These are phyloP conservation scores for Aspidiotus rigidus DNA, from an alignment of 2,888 invertebrate genomes.

Conservation along the genomic window DNA sequence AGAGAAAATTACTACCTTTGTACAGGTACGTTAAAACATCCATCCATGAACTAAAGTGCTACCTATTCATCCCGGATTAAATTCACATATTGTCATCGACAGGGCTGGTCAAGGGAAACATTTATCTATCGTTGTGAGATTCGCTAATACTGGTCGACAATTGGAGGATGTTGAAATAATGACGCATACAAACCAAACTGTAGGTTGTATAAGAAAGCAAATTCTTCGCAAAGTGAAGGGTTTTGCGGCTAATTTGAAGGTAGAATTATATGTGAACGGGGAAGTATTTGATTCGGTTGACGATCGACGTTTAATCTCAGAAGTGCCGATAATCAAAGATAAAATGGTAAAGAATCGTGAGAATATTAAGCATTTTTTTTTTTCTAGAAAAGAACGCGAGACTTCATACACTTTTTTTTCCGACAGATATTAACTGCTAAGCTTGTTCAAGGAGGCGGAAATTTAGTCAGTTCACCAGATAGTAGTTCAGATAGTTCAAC, in stretches of 20 bases:
- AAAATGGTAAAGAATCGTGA: constrained; percentile 19
- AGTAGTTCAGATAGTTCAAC: constrained; percentile 92
- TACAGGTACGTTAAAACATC: constrained; percentile 50
- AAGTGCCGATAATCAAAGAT: constrained; percentile 54
- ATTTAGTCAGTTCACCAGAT: constrained; percentile 72
- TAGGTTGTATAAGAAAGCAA: constrained; percentile 72
- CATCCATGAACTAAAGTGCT: not conserved
- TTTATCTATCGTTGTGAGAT: constrained; percentile 72
- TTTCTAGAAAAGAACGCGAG: constrained; percentile 13
- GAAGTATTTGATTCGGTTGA: constrained; percentile 78
- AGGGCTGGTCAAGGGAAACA: constrained; percentile 86
- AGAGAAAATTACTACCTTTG: constrained; percentile 79
- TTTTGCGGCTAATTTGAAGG: constrained; percentile 61
- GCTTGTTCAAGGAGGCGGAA: constrained; percentile 60
- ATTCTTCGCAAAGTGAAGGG: constrained; percentile 57
- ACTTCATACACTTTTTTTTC: constrained; percentile 30
- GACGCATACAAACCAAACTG: constrained; percentile 89
- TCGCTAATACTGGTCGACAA: constrained; percentile 77
- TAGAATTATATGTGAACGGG: constrained; percentile 82
- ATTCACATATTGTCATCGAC: constrained; percentile 37
- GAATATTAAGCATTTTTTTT: constrained; percentile 6
- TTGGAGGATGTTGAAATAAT: constrained; percentile 81
- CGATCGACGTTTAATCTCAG: constrained; percentile 76
- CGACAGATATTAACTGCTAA: constrained; percentile 63
- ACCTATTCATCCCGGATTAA: not conserved